Evolutionary conservation across 2,888 invertebrate species (phyloP).

Genomic region (Sialis fuliginosa): DNA sequence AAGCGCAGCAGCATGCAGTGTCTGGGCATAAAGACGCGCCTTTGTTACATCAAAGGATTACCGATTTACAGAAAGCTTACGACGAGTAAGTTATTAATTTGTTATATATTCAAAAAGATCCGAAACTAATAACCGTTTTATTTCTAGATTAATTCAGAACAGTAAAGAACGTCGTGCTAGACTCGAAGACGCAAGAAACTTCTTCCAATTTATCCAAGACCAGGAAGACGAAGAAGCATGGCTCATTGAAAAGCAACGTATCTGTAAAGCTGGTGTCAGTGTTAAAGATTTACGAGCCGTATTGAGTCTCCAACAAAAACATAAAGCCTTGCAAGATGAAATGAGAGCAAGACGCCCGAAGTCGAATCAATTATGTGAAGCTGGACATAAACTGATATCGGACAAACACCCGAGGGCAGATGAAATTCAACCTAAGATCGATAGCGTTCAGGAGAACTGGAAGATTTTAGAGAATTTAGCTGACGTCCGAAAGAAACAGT

Average conservation of each 20-base stretch:
- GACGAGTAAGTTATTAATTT: conserved; percentile 33
- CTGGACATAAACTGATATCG: conserved; percentile 55
- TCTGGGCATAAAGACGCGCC: conserved; percentile 37
- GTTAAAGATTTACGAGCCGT: conserved; percentile 88
- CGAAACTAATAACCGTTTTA: not conserved
- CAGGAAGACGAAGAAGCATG: conserved; percentile 96
- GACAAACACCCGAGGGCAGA: conserved; percentile 66
- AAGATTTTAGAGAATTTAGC: conserved; percentile 71
- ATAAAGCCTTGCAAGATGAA: conserved; percentile 79
- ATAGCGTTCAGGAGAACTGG: conserved; percentile 73
- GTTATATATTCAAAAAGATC: not conserved
- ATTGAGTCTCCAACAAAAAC: conserved; percentile 77
- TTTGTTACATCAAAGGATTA: conserved; percentile 50
- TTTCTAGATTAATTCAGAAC: conserved; percentile 33
- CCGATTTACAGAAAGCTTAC: conserved; percentile 60
- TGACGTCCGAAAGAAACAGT: conserved; percentile 49
- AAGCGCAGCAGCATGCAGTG: conserved; percentile 29
- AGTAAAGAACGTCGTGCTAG: conserved; percentile 63
- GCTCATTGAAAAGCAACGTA: conserved; percentile 86
- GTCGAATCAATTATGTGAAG: conserved; percentile 48
- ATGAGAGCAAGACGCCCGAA: conserved; percentile 60
- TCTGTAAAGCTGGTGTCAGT: conserved; percentile 81
- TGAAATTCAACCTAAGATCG: conserved; percentile 67
- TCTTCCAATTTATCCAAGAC: conserved; percentile 91
- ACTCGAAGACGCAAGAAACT: conserved; percentile 81